Percentiles rank a stretch among this genome's conserved stretches.
Conservation (phyloP, 2,113 vertebrate species). For the Ptychochromis oligacanthus region DNA sequence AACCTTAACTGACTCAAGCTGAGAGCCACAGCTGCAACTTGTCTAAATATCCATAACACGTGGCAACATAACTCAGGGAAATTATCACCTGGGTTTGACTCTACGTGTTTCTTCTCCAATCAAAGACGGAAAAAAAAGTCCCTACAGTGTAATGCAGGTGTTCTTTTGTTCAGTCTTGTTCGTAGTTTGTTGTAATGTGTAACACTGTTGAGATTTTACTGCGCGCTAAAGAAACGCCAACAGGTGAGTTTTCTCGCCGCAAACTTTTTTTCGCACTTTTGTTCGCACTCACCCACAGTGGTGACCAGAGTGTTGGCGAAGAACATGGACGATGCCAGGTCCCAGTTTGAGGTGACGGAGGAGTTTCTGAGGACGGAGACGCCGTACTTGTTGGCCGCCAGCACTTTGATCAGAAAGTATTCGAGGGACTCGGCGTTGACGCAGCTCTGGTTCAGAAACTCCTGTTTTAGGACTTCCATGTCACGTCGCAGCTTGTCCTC, state of each 20-base stretch:
- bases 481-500: conserved; percentile 82
- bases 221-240: conserved; percentile 32
- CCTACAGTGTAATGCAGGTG: rapidly evolving
- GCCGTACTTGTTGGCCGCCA: conserved; percentile 85
- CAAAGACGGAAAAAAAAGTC: background rate
- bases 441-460: conserved; percentile 85
- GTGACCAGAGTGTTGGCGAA: conserved; percentile 92
- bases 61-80: background rate
- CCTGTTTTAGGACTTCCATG: conserved; percentile 76
- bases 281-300: conserved; percentile 85
- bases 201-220: background rate
- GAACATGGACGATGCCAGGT: conserved; percentile 88
- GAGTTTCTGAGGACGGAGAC: conserved; percentile 80
- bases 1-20: background rate
- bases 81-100: background rate
- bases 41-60: background rate
- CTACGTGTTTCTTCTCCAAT: background rate
- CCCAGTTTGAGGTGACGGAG: conserved; percentile 78
- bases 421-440: conserved; percentile 81
- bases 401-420: conserved; percentile 78
- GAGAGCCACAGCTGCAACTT: conserved; percentile 1
- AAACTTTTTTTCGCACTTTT: background rate
- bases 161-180: background rate
- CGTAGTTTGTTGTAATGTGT: background rate
- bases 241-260: background rate